Evolutionary conservation across 2,888 invertebrate species (phyloP).

Genomic region (Tuta absoluta): DNA sequence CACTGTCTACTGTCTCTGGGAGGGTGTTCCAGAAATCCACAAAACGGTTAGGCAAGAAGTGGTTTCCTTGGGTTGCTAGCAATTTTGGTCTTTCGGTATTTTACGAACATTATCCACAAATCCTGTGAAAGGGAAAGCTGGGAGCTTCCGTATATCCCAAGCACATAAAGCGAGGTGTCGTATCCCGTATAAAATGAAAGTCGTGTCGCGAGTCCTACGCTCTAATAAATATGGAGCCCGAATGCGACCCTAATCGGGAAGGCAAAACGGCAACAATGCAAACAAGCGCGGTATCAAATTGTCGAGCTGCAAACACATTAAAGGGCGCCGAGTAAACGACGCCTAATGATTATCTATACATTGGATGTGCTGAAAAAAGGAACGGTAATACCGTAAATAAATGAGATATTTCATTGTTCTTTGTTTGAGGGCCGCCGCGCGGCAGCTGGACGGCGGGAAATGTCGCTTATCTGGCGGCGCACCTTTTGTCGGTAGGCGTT

Average conservation of each 20-base stretch:
- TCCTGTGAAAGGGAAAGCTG: constrained; percentile 55
- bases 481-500: constrained; percentile 78
- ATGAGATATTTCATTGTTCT: constrained; percentile 73
- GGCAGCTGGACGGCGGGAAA: constrained; percentile 74
- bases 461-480: constrained; percentile 76
- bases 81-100: no score
- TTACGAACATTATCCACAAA: constrained; percentile 38
- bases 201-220: constrained; percentile 72
- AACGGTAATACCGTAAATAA: constrained; percentile 63
- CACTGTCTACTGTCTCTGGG: no score
- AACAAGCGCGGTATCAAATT: constrained; percentile 77
- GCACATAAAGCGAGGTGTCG: constrained; percentile 53
- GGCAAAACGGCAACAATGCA: constrained; percentile 78
- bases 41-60: no score
- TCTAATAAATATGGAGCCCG: constrained; percentile 77
- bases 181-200: constrained; percentile 73
- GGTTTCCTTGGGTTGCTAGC: no score
- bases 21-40: no score
- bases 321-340: constrained; percentile 69
- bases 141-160: constrained; percentile 49
- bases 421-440: constrained; percentile 70
- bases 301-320: constrained; percentile 78
- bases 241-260: constrained; percentile 78
- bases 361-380: constrained; percentile 56
- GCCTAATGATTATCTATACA: constrained; percentile 75